Conservation (phyloP, 2,797 vertebrate genomes). For the Oreochromis grahami region DNA sequence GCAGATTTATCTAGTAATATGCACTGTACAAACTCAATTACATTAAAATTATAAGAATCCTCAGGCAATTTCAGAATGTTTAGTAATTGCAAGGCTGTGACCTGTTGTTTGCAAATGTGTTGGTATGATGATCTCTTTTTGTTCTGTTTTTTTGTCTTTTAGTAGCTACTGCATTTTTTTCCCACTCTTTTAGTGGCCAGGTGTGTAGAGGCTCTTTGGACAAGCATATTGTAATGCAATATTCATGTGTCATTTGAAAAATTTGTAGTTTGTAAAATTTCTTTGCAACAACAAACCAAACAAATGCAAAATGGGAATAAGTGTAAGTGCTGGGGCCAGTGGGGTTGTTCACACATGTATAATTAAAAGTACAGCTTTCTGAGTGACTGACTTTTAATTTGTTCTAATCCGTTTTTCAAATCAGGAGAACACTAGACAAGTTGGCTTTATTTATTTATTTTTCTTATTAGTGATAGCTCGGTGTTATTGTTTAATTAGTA, state of each 20-base stretch:
- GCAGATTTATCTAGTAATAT: not conserved
- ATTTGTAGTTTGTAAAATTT: not conserved
- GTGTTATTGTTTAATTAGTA: constrained; percentile 39
- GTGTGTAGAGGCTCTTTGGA: not conserved
- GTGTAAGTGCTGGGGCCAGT: not conserved
- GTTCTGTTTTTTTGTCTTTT: not conserved
- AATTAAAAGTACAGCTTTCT: not conserved
- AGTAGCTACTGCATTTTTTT: not conserved
- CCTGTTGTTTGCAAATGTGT: not conserved
- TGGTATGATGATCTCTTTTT: not conserved
- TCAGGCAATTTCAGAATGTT: not conserved
- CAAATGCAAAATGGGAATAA: not conserved
- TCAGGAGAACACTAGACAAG: not conserved
- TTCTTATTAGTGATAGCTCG: not conserved
- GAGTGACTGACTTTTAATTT: not conserved
- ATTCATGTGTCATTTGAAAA: not conserved
- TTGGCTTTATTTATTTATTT: not conserved
- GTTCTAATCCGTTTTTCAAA: not conserved
- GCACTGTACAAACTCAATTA: not conserved
- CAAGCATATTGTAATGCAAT: not conserved
- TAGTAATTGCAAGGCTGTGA: not conserved
- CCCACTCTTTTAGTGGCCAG: not conserved
- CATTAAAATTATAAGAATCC: not conserved
- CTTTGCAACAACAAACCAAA: not conserved
- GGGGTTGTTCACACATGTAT: not conserved